A percentile compares a stretch with the other conserved stretches of the same genome.
These are phyloP conservation scores for Cyaniris semiargus DNA, from an alignment of 2,888 invertebrate species.

Conservation along the genomic window DNA sequence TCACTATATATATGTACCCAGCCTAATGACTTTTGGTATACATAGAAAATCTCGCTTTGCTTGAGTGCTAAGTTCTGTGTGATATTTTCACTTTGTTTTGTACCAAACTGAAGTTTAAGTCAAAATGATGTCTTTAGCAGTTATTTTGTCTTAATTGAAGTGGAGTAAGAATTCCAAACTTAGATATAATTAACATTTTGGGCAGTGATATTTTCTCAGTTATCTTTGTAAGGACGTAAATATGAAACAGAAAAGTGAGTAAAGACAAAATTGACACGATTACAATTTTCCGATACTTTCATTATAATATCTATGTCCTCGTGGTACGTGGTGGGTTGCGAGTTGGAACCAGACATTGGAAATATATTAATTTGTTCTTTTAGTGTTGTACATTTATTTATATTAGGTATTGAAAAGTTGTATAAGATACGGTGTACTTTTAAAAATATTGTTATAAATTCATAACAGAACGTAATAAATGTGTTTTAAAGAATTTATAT, in stretches of 20 bases:
- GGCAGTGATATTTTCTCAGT: background rate
- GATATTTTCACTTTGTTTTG: conserved; percentile 23
- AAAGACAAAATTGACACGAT: no score
- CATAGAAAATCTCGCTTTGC: conserved; percentile 29
- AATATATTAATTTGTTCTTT: no score
- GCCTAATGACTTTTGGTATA: conserved; percentile 56
- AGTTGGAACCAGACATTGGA: no score
- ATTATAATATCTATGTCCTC: background rate
- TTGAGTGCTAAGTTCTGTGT: conserved; percentile 29
- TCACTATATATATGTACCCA: conserved; percentile 46
- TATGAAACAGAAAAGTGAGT: no score
- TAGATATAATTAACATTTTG: background rate
- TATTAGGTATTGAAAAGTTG: background rate
- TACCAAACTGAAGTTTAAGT: background rate
- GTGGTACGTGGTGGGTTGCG: no score
- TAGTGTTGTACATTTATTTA: background rate
- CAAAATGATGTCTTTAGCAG: background rate
- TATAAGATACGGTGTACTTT: background rate
- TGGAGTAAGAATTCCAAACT: background rate
- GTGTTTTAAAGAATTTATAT: conserved; percentile 68
- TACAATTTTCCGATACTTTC: no score
- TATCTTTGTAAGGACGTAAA: no score
- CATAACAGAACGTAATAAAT: conserved; percentile 50
- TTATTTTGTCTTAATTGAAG: background rate
- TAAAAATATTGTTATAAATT: conserved; percentile 34